These are phyloP conservation scores for Microctenopoma stevenorrisi DNA, from an alignment of 2,797 vertebrate genomes.

Conservation along the genomic window DNA sequence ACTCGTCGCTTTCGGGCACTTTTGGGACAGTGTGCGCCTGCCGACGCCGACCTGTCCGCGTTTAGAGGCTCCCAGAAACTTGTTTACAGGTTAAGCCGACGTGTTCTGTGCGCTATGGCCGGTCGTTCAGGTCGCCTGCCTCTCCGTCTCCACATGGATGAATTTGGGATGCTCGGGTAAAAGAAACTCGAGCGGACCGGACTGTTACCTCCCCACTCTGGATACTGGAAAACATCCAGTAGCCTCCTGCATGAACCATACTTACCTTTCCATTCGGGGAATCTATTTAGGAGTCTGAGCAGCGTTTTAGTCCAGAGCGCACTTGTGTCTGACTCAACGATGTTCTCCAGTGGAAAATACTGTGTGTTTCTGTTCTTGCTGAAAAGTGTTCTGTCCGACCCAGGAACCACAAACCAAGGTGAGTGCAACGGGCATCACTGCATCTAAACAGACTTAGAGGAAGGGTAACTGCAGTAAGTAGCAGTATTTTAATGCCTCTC, in stretches of 20 bases:
- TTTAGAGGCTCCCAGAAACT: conserved; percentile 19
- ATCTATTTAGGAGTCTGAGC: conserved; percentile 50
- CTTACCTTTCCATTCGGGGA: conserved; percentile 38
- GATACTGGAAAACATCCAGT: conserved; percentile 33
- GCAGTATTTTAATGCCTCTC: conserved; percentile 3
- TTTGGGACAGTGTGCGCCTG: conserved; percentile 23
- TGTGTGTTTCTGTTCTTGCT: conserved; percentile 78
- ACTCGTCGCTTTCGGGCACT: conserved; percentile 35
- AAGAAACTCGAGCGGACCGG: conserved; percentile 47
- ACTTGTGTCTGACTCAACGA: conserved; percentile 71
- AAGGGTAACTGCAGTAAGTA: conserved; percentile 4
- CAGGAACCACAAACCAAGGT: conserved; percentile 84
- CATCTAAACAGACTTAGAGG: not conserved
- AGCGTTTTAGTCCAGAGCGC: conserved; percentile 58
- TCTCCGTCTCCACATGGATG: conserved; percentile 34
- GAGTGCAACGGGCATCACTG: conserved; percentile 46
- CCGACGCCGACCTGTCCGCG: conserved; percentile 6
- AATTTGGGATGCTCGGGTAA: conserved; percentile 49
- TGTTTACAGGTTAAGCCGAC: conserved; percentile 6
- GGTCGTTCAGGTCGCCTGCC: conserved; percentile 20
- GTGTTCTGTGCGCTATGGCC: conserved; percentile 62
- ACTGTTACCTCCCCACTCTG: conserved; percentile 37
- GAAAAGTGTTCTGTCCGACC: conserved; percentile 78
- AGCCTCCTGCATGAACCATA: conserved; percentile 48
- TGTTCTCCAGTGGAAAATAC: conserved; percentile 78